These are phyloP conservation scores for Lasioglossum baleicum DNA, from an alignment of 1,140 invertebrate species.

Conservation along the genomic window DNA sequence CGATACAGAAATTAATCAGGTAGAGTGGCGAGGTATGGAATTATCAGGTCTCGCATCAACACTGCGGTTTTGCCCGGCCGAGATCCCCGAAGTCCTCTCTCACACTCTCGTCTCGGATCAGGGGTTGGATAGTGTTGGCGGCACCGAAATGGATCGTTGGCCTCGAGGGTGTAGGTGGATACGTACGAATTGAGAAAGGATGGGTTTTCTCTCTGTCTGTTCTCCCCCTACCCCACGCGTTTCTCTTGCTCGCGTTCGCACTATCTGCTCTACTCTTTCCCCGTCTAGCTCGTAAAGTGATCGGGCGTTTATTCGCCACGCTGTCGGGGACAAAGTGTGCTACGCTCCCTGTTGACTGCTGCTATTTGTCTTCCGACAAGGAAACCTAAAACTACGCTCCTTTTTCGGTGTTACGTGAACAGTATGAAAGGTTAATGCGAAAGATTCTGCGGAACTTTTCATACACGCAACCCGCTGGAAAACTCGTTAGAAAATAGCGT, in stretches of 20 bases:
- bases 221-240: not conserved
- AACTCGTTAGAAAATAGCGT: not conserved
- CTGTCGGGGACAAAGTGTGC: constrained; percentile 71
- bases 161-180: constrained; percentile 65
- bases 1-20: constrained; percentile 65
- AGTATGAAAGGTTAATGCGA: constrained; percentile 63
- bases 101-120: constrained; percentile 27
- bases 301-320: constrained; percentile 69
- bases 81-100: constrained; percentile 50
- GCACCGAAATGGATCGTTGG: constrained; percentile 63
- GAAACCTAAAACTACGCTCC: constrained; percentile 67
- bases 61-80: constrained; percentile 55
- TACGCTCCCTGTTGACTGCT: constrained; percentile 66
- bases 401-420: constrained; percentile 59
- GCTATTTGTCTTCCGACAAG: constrained; percentile 71
- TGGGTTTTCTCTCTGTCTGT: constrained; percentile 46
- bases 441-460: constrained; percentile 13
- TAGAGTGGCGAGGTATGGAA: constrained; percentile 56
- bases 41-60: constrained; percentile 66
- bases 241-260: constrained; percentile 48
- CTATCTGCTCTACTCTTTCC: constrained; percentile 52
- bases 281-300: constrained; percentile 66
- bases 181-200: constrained; percentile 65
- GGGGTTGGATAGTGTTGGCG: constrained; percentile 62
- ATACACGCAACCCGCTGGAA: no score